These are phyloP conservation scores for Acanthosoma haemorrhoidale DNA, from an alignment of 2,888 invertebrate genomes.

Conservation along the genomic window DNA sequence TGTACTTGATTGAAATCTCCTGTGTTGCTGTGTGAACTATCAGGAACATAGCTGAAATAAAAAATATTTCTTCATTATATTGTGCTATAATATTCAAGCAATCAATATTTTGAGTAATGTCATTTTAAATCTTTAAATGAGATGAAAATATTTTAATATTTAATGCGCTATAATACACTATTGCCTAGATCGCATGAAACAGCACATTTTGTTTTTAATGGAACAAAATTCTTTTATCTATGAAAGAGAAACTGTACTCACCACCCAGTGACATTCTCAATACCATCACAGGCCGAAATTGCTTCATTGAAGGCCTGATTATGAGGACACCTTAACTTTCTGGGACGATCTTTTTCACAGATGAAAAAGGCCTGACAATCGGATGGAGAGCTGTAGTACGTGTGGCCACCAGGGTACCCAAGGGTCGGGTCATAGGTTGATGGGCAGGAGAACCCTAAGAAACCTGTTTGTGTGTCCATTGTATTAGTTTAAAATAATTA, in stretches of 20 bases:
- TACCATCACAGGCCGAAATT: slow-evolving; percentile 65
- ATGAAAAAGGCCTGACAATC: slow-evolving; percentile 71
- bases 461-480: slow-evolving; percentile 53
- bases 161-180: background rate
- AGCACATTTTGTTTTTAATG: background rate
- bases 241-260: slow-evolving; percentile 20
- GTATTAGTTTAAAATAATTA: too few species aligned
- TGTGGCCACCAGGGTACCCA: slow-evolving; percentile 45
- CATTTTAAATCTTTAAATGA: background rate
- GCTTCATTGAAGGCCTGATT: slow-evolving; percentile 72
- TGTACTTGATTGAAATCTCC: slow-evolving; percentile 7
- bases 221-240: too few species aligned
- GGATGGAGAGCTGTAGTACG: slow-evolving; percentile 35
- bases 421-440: slow-evolving; percentile 48
- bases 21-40: background rate
- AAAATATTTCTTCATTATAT: background rate
- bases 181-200: background rate
- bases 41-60: slow-evolving; percentile 22
- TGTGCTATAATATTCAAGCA: background rate
- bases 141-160: background rate
- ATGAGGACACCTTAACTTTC: slow-evolving; percentile 69
- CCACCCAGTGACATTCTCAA: slow-evolving; percentile 72
- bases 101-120: background rate
- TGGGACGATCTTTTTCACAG: slow-evolving; percentile 65
- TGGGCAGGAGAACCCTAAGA: slow-evolving; percentile 75